phyloP scores from a whole-genome alignment of 2,113 vertebrate genomes.

The Spheniscus mendiculus region DNA sequence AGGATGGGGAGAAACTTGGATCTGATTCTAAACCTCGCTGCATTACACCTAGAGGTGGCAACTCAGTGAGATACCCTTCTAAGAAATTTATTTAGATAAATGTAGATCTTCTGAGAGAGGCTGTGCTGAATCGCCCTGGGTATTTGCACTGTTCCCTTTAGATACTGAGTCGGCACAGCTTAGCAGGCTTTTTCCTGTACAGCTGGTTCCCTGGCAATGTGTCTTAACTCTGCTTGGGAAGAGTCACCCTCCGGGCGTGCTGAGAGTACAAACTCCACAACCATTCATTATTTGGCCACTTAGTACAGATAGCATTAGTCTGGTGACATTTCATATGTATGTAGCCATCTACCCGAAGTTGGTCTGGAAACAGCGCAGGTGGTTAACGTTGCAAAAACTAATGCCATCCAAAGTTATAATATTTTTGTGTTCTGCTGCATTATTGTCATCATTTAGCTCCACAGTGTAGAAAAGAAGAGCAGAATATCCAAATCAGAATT shows the following conservation, averaged over 20 bases:
- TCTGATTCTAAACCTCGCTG: constrained; percentile 67
- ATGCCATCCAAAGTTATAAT: neutral
- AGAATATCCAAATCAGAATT: neutral
- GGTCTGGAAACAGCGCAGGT: neutral
- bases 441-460: neutral
- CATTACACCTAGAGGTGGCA: constrained; percentile 61
- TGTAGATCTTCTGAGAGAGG: neutral
- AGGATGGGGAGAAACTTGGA: constrained; percentile 57
- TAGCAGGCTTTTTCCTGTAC: neutral
- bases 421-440: neutral
- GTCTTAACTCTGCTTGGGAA: neutral
- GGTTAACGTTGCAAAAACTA: neutral
- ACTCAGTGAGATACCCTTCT: constrained; percentile 14
- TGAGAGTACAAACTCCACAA: neutral
- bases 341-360: rapidly evolving
- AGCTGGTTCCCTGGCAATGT: neutral
- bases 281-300: neutral
- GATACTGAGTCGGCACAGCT: neutral
- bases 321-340: neutral
- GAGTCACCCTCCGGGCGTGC: neutral
- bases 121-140: neutral
- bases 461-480: neutral
- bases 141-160: neutral
- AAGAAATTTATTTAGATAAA: constrained; percentile 39
- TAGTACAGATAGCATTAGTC: neutral